Base-by-base conservation (phyloP, 2,113 vertebrate genomes). In the Etia nguti region DNA sequence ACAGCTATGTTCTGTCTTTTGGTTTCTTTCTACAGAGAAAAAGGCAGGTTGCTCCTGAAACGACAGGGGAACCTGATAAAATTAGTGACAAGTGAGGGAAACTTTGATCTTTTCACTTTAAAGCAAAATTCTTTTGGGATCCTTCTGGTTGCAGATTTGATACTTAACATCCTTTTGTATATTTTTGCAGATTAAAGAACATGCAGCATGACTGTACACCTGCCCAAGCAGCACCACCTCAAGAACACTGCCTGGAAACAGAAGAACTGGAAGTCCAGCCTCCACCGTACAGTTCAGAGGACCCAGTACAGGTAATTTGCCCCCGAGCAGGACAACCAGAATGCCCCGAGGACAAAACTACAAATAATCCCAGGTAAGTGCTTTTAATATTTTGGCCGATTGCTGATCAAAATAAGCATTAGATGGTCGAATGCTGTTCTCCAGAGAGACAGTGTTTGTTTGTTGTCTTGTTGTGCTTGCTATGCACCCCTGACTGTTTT, bases 251-350 rank as follows among this genome's bases (percentile, higher is more conserved):
- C 8, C 13, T 31, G 54, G 2, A 56, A 56, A 56, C 4, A 56
- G 54, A 56, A 15, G 24, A 57, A 57, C 12, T 26, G 56, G 13
- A 57, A 3, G 6, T 26, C 22, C 55, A 57, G 55, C 55, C 55
- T 24, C 12, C 55, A 29, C 55, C 55, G 12, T 15, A 29, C 24
- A 36, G 34, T 36, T 36, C 29, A 31, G 29, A 31, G 29, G 29
- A 31, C 4, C 29, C 29, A 31, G 29, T 31, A 8, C 55, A 56
- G 11, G 22, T 56, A 11, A 56, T 56, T 11, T 24, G 10, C 11
- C 22, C 1, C 11, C 1, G 0, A 56, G 12, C 29, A 31, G 4
- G 5, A 31, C 29, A 31, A 31, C 29, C 29, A 31, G 29, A 31
- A n/a, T n/a, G n/a, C n/a, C n/a, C n/a, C n/a, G n/a, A n/a, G n/a